Conservation (phyloP, 2,888 invertebrate species). For the Drosophila percnosoma region DNA sequence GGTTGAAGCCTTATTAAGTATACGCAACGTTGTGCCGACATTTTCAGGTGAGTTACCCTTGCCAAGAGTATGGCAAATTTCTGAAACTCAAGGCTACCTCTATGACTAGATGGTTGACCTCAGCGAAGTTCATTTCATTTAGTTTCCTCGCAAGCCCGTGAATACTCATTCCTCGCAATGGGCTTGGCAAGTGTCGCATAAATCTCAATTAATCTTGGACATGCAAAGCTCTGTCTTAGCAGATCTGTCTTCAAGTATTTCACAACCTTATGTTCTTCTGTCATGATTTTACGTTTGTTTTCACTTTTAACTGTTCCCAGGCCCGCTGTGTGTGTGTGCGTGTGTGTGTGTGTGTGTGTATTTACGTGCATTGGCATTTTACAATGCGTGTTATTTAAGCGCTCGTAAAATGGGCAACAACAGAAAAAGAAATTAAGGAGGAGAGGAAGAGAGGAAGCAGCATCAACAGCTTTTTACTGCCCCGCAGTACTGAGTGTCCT, state of each 20-base stretch:
- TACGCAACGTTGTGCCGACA: slow-evolving; percentile 44
- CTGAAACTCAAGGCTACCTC: not conserved
- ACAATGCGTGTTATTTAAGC: slow-evolving; percentile 56
- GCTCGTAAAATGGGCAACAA: slow-evolving; percentile 52
- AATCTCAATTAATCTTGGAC: not conserved
- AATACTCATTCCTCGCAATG: not conserved
- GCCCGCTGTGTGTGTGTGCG: not conserved
- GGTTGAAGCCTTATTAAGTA: slow-evolving; percentile 76
- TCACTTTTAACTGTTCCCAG: slow-evolving; percentile 28
- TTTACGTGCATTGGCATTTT: slow-evolving; percentile 44
- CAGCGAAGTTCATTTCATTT: not conserved
- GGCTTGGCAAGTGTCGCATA: not conserved
- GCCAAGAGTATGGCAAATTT: not conserved
- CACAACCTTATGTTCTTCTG: not conserved
- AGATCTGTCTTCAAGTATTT: not conserved
- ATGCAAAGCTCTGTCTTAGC: not conserved
- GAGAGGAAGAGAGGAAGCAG: not conserved
- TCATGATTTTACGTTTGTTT: slow-evolving; percentile 11
- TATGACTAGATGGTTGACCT: not conserved
- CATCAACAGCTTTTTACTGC: slow-evolving; percentile 36
- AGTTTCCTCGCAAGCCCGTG: not conserved
- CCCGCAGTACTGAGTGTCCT: slow-evolving; percentile 9
- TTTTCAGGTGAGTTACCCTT: not conserved
- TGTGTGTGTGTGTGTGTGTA: slow-evolving; percentile 17
- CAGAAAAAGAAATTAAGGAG: slow-evolving; percentile 6